A percentile compares a stretch with the other conserved stretches of the same genome.
These are phyloP conservation scores for Clarias magur DNA, from an alignment of 2,113 vertebrate genomes.

Conservation along the genomic window DNA sequence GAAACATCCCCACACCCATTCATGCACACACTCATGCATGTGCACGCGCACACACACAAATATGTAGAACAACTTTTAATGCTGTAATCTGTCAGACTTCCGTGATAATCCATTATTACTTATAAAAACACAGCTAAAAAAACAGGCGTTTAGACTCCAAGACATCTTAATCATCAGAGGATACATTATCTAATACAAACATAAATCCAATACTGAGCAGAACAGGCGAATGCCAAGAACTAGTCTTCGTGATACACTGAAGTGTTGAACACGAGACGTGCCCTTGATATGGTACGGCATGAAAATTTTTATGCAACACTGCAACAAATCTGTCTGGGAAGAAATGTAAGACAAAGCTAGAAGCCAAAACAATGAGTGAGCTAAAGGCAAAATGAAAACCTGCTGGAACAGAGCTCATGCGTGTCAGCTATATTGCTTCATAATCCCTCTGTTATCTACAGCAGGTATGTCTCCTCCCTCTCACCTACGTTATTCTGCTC, in stretches of 20 bases:
- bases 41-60: not conserved
- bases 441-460: conserved; percentile 41
- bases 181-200: conserved; percentile 20
- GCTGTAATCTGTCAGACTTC: conserved; percentile 27
- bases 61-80: conserved; percentile 17
- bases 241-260: not conserved
- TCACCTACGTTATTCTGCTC: not conserved
- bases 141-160: conserved; percentile 16
- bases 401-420: conserved; percentile 18
- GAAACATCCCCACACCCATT: conserved; percentile 24
- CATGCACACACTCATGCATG: not conserved
- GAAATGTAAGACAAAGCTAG: conserved; percentile 21
- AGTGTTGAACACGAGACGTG: conserved; percentile 11
- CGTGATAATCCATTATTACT: conserved; percentile 42
- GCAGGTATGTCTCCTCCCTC: conserved; percentile 24
- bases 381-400: conserved; percentile 15
- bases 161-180: conserved; percentile 1
- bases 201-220: not conserved
- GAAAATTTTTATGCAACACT: conserved; percentile 22
- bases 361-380: conserved; percentile 15
- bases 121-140: conserved; percentile 29
- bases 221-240: conserved; percentile 2
- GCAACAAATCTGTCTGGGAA: conserved; percentile 22
- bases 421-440: conserved; percentile 32
- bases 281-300: conserved; percentile 15